Evolutionary conservation across 2,888 invertebrate genomes (phyloP), one percentile per base, ranked within the genome.

Genomic region (Vesta saturnalis): DNA sequence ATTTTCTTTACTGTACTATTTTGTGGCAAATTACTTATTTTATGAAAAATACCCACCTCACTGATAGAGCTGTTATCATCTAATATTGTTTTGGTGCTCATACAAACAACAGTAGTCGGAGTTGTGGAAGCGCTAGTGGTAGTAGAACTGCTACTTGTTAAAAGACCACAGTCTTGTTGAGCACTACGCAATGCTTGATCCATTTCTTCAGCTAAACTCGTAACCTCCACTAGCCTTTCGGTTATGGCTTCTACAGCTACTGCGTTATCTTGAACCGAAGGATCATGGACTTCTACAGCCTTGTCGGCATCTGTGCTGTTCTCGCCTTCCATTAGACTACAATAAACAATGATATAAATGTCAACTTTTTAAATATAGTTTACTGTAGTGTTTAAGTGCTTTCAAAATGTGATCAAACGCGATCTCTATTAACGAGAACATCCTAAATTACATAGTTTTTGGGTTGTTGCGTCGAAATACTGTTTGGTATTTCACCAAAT

Each of bases 221-320:
- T 89, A 14, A 91, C 90, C 81, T 90, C 90, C 14, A 87, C 84
- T 68, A 91, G 81, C 78, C 87, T 87, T 75, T 88, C 88, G n/a
- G 90, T 86, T 67, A 91, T 91, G 57, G 91, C 89, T 75, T 89
- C 89, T 43, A 91, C 87, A 15, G 91, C 91, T 73, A 89, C 86
- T 71, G 86, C 84, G 81, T 90, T 90, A 73, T 84, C 85, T 6
- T 70, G 54, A 3, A 69, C 64, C 35, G 67, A 63, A n/a, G 64
- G 71, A 22, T 68, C 68, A n/a, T 60, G 62, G 21, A 67, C 47
- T 18, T 68, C 70, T 14, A 64, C 71, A 21, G 66, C 62, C 21
- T 75, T 74, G 67, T 70, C 72, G 18, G 63, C 60, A 47, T 75
- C 75, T 16, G 67, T 67, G 18, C 62, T 73, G 56, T 72, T 73